Conservation (phyloP, 2,113 vertebrate species). For the Varanus salvator region DNA sequence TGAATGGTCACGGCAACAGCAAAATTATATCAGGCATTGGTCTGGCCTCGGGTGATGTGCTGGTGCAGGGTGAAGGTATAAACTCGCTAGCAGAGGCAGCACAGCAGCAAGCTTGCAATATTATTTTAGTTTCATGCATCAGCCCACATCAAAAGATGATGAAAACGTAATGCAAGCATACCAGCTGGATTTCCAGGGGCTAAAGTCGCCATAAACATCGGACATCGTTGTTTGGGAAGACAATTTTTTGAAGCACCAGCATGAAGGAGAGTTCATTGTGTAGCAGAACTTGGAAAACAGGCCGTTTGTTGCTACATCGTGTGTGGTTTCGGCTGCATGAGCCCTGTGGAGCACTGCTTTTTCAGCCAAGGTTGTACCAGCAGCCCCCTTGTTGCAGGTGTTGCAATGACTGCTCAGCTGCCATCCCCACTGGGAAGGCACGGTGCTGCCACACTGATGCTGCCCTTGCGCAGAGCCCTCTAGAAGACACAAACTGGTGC, state of each 20-base stretch:
- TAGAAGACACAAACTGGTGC: background rate
- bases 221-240: background rate
- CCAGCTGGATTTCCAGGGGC: conserved; percentile 12
- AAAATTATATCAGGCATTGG: background rate
- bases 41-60: conserved; percentile 22
- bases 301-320: background rate
- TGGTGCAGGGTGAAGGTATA: conserved; percentile 24
- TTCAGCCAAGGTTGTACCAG: background rate
- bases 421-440: background rate
- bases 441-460: background rate
- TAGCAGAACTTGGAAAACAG: too few relatives aligned
- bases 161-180: background rate
- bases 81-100: conserved; percentile 3
- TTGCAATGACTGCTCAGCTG: background rate
- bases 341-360: background rate
- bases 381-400: too few relatives aligned
- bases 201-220: background rate
- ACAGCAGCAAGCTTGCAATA: conserved; percentile 27
- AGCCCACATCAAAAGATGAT: accelerated
- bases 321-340: background rate
- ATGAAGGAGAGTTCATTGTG: background rate
- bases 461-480: background rate
- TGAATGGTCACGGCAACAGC: background rate
- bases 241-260: background rate
- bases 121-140: conserved; percentile 7